Conservation (phyloP, 1,140 invertebrate species). For the Drepana arcuata region DNA sequence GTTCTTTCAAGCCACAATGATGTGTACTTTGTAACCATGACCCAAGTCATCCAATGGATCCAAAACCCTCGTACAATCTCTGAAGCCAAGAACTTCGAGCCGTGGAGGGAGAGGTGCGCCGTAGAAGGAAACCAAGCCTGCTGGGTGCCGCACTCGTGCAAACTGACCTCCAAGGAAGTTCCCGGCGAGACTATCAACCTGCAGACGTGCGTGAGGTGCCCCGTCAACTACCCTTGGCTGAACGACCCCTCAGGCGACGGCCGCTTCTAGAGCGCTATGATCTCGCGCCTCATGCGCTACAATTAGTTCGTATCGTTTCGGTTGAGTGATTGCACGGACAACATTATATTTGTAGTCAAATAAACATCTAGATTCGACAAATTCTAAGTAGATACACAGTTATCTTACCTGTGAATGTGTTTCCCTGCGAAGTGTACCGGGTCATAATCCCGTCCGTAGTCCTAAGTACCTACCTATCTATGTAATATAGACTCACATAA, state of each 20-base stretch:
- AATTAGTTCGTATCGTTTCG: conserved; percentile 57
- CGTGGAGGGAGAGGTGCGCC: conserved; percentile 93
- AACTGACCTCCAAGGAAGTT: conserved; percentile 91
- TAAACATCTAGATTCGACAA: conserved; percentile 6
- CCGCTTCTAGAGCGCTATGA: conserved; percentile 79
- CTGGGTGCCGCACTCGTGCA: conserved; percentile 92
- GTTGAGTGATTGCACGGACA: conserved; percentile 43
- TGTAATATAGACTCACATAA: conserved; percentile 73
- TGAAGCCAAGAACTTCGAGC: conserved; percentile 92
- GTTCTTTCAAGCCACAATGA: conserved; percentile 89
- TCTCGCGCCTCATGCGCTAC: conserved; percentile 55
- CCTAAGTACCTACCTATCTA: conserved; percentile 68
- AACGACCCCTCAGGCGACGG: conserved; percentile 94
- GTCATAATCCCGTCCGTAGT: conserved; percentile 71
- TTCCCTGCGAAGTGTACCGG: conserved; percentile 64
- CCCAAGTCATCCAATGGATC: conserved; percentile 97
- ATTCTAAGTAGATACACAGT: neutral
- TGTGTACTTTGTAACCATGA: conserved; percentile 98
- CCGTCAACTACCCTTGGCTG: conserved; percentile 94
- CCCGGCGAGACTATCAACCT: conserved; percentile 94
- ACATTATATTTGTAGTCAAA: conserved; percentile 43
- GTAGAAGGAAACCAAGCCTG: conserved; percentile 85
- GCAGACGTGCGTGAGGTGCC: conserved; percentile 93
- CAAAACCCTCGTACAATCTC: conserved; percentile 89
- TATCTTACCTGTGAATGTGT: conserved; percentile 37